Base-by-base conservation (phyloP, 2,113 vertebrate species). In the Paedocypris sp. region DNA sequence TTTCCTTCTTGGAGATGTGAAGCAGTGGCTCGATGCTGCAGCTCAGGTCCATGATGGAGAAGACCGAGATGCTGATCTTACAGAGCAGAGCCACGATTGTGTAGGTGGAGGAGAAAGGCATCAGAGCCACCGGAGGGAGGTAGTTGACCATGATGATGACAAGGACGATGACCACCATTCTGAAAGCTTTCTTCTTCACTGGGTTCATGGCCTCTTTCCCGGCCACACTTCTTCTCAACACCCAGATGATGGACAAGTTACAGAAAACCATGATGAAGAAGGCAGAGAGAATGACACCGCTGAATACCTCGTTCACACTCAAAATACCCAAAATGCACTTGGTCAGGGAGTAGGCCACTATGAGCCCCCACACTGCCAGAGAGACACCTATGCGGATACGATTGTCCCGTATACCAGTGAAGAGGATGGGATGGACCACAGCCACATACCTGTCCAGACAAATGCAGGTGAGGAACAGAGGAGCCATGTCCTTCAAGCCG, bases 151-250 rank as follows among this genome's bases (percentile, higher is more conserved):
- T 60, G 4, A 82, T 77, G 66, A 86, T 85, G 35, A 28, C 75
- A 58, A 87, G 71, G 23, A 80, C 67, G 46, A 69, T 80, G 35
- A 83, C 20, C 54, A 86, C 82, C 64, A 79, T 85, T 42, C 68
- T 79, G 4, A 86, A 75, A 18, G 84, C 84, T 50, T 49, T 85
- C 67, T 78, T 85, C 79, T 87, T 87, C 36, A 81, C 78, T 0
- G 83, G 85, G 53, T 84, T 80, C 79, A 85, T 84, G 60, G 23
- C 54, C 58, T 85, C 83, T 57, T 84, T 85, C 13, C 85, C 84
- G 0, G 43, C 64, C 22, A 85, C 82, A 0, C 80, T 81, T 15
- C 72, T 77, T 4, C 84, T 73, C 19, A 87, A 77, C 1, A 71
- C 77, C 84, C 82, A 85, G 64, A 85, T 77, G 69, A 87, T 20